phyloP scores from a whole-genome alignment of 2,888 invertebrate species.

The Thecocarcelia acutangulata region DNA sequence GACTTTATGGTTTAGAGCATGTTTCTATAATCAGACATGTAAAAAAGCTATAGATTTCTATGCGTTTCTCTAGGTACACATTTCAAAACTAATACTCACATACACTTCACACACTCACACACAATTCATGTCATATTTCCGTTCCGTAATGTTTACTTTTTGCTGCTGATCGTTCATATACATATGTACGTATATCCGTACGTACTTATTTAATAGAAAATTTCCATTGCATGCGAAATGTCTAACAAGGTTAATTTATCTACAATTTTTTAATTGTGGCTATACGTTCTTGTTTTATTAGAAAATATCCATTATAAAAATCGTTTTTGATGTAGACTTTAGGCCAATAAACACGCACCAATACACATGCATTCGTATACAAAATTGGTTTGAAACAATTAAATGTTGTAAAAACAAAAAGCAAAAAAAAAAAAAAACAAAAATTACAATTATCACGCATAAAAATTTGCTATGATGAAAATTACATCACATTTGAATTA shows the following conservation, averaged over 20 bases:
- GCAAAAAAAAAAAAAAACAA: neutral
- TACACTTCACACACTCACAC: neutral
- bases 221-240: slow-evolving; percentile 68
- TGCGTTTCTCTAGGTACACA: slow-evolving; percentile 45
- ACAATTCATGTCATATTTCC: slow-evolving; percentile 68
- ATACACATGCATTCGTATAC: too few species aligned
- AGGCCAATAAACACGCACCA: slow-evolving; percentile 3
- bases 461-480: slow-evolving; percentile 23
- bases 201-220: slow-evolving; percentile 64
- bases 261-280: slow-evolving; percentile 66
- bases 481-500: slow-evolving; percentile 27
- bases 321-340: slow-evolving; percentile 31
- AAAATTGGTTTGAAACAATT: slow-evolving; percentile 27
- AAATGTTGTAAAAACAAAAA: slow-evolving; percentile 13
- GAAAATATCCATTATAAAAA: slow-evolving; percentile 44
- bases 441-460: slow-evolving; percentile 46
- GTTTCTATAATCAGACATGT: slow-evolving; percentile 34
- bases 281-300: slow-evolving; percentile 47
- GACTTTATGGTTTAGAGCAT: slow-evolving; percentile 57
- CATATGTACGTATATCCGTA: too few species aligned
- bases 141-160: slow-evolving; percentile 52
- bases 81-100: neutral
- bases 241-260: slow-evolving; percentile 71
- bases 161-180: slow-evolving; percentile 47
- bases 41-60: slow-evolving; percentile 39